These are phyloP conservation scores for Naso thynnoides DNA, from an alignment of 2,797 vertebrate species.

Conservation along the genomic window DNA sequence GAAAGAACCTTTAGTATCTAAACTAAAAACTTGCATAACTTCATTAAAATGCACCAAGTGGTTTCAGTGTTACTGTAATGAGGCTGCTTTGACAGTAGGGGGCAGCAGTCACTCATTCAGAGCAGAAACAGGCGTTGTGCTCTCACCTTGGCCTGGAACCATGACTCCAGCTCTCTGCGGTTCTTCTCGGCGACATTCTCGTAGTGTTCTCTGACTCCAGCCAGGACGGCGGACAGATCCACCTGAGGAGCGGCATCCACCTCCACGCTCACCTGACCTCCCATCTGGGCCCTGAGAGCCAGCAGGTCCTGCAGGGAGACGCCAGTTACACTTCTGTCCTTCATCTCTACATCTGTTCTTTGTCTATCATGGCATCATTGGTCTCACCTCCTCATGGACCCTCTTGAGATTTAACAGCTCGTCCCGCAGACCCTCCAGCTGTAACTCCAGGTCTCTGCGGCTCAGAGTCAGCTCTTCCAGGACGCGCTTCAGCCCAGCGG, in stretches of 20 bases:
- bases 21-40: too few relatives aligned
- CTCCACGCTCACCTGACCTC: conserved; percentile 86
- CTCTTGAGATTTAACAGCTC: conserved; percentile 88
- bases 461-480: conserved; percentile 88
- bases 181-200: conserved; percentile 85
- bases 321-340: not conserved
- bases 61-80: not conserved
- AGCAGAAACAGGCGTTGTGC: not conserved
- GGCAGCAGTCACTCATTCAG: not conserved
- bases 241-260: conserved; percentile 86
- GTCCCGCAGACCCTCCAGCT: conserved; percentile 87
- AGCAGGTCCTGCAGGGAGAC: conserved; percentile 81
- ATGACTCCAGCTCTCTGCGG: conserved; percentile 82
- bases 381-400: conserved; percentile 89
- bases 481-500: conserved; percentile 85
- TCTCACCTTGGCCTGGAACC: conserved; percentile 88
- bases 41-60: not conserved
- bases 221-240: conserved; percentile 83
- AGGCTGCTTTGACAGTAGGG: not conserved
- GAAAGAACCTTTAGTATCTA: too few relatives aligned
- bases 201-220: conserved; percentile 86
- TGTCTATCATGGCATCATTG: not conserved
- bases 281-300: conserved; percentile 72
- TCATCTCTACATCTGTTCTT: fast-evolving
- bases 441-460: conserved; percentile 87